Evolutionary conservation across 2,113 vertebrate genomes (phyloP).

Genomic region (Pygoscelis adeliae): DNA sequence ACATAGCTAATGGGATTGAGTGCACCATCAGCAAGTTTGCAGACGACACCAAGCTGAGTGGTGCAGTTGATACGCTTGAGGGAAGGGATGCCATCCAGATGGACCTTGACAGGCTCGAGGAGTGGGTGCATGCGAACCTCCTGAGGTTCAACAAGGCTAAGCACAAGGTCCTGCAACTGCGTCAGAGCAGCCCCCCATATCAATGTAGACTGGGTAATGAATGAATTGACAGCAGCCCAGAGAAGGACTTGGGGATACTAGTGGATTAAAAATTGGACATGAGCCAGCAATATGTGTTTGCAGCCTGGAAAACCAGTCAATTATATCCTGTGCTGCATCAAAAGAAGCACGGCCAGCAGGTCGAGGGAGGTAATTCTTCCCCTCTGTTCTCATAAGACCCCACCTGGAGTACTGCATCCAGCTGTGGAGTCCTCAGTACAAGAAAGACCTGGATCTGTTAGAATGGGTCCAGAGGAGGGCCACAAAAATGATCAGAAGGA

Average conservation of each 20-base stretch:
- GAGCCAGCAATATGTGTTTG: not conserved
- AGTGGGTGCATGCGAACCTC: fast-evolving
- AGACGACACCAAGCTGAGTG: not conserved
- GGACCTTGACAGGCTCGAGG: not conserved
- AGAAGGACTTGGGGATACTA: not conserved
- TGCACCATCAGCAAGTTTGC: not conserved
- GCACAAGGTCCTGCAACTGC: not conserved
- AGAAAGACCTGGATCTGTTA: not conserved
- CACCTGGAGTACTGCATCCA: not conserved
- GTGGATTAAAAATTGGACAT: not conserved
- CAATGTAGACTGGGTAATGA: not conserved
- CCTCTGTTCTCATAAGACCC: not conserved
- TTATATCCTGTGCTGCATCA: not conserved
- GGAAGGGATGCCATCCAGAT: not conserved
- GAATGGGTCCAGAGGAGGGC: fast-evolving
- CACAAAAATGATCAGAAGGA: not conserved
- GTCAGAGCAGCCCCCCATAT: not conserved
- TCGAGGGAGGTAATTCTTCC: not conserved
- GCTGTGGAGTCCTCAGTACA: not conserved
- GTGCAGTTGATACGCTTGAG: not conserved
- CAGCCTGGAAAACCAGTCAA: not conserved
- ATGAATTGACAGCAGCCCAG: not conserved
- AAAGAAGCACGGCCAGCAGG: not conserved
- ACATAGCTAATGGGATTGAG: not conserved
- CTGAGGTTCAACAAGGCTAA: not conserved